phyloP scores from a whole-genome alignment of 2,888 invertebrate species.

The Plebejus anna region DNA sequence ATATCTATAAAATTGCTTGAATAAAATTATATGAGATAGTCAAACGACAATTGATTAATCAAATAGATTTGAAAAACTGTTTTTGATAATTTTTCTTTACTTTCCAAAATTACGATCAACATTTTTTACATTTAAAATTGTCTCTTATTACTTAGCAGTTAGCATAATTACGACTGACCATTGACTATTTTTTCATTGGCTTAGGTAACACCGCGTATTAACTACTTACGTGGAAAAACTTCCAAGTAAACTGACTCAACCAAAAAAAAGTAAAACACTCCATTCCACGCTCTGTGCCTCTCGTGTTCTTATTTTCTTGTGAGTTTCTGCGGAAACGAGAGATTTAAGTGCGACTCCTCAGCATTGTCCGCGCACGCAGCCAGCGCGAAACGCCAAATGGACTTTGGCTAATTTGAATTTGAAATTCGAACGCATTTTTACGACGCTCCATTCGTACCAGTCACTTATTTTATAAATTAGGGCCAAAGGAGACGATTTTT shows the following conservation, averaged over 20 bases:
- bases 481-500: slow-evolving; percentile 25
- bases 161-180: too few relatives aligned
- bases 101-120: background rate
- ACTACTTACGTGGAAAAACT: background rate
- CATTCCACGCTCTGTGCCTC: slow-evolving; percentile 47
- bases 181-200: too few relatives aligned
- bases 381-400: slow-evolving; percentile 54
- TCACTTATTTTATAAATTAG: slow-evolving; percentile 30
- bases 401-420: slow-evolving; percentile 71
- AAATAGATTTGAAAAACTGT: too few relatives aligned
- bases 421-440: slow-evolving; percentile 56
- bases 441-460: slow-evolving; percentile 42
- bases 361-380: slow-evolving; percentile 73
- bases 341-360: slow-evolving; percentile 74
- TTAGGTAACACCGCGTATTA: too few relatives aligned
- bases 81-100: background rate
- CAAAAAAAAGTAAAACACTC: slow-evolving; percentile 42
- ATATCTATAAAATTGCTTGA: too few relatives aligned
- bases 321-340: slow-evolving; percentile 71
- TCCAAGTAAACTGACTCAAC: background rate
- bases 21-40: too few relatives aligned
- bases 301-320: slow-evolving; percentile 69
- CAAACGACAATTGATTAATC: too few relatives aligned
- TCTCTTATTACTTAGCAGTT: background rate
- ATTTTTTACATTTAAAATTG: background rate